phyloP scores from a whole-genome alignment of 30 jellyfish, hydroid and myxozoan genomes.

The Aurelia coerulea region DNA sequence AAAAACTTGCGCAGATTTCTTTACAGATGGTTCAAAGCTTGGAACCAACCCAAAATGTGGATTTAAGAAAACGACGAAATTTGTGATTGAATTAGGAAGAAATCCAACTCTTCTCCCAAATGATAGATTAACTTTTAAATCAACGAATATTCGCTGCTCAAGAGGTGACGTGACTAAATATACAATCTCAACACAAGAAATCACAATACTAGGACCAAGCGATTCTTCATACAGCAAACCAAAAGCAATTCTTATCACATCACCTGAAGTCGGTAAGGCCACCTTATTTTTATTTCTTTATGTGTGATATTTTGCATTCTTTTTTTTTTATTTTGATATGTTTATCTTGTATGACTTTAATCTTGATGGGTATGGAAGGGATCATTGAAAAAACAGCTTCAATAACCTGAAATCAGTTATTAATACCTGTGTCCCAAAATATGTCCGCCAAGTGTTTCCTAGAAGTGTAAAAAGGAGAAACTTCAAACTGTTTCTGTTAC shows the following conservation, averaged over 20 bases:
- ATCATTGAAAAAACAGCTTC: too few relatives aligned
- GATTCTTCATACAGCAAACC: not conserved
- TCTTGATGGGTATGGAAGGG: too few relatives aligned
- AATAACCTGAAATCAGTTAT: too few relatives aligned
- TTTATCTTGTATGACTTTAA: too few relatives aligned
- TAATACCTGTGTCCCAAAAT: too few relatives aligned
- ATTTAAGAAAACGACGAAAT: not conserved
- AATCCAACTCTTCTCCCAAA: constrained; percentile 30
- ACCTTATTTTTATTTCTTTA: too few relatives aligned
- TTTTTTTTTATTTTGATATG: too few relatives aligned
- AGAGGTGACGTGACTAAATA: constrained; percentile 41
- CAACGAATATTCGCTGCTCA: constrained; percentile 8
- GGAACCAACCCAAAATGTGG: constrained; percentile 32
- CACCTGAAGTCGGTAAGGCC: constrained; percentile 47
- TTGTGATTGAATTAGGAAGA: constrained; percentile 16
- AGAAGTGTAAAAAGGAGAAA: too few relatives aligned
- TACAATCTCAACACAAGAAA: constrained; percentile 1
- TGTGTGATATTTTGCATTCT: too few relatives aligned
- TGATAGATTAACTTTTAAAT: not conserved
- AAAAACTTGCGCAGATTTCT: constrained; percentile 18
- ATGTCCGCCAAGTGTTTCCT: too few relatives aligned
- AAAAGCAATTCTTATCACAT: constrained; percentile 4
- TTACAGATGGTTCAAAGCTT: constrained; percentile 1
- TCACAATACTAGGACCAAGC: constrained; percentile 12
- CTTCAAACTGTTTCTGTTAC: too few relatives aligned